Evolutionary conservation across 2,888 invertebrate species (phyloP), one percentile per base, ranked within the genome.

Genomic region (Pollenia angustigena): DNA sequence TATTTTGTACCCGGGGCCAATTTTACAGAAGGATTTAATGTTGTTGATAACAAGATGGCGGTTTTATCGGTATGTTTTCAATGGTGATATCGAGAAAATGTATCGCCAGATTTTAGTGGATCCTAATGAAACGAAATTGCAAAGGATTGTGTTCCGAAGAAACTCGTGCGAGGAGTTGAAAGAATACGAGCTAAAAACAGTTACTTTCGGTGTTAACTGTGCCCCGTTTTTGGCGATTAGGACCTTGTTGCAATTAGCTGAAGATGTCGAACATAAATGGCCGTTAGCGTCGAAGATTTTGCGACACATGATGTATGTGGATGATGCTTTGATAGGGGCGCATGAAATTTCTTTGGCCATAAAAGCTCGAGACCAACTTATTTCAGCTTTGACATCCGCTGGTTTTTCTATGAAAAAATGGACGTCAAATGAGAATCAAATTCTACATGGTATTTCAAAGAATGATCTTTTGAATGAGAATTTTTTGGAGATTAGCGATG

Each of bases 81-180:
- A 87, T 58, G 85, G 82, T 1, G 88, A 89, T 32, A 85, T 89
- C 11, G 76, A 86, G n/a, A 88, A 89, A 11, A 88, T 88, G 85
- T 88, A 87, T 50, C 85, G 88, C 3, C 87, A 89, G n/a, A 86
- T 89, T 7, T 60, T 60, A 23, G 74, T 88, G 4, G 44, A 81
- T 1, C 69, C 79, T 0, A 8, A 40, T 12, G 78, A 89, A n/a
- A 75, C 74, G 9, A 60, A 76, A n/a, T 87, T 81, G 56, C 87
- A 88, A 44, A 62, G 88, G 1, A 85, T 89, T 7, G 11, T 88
- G 1, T 88, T 81, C 60, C 62, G 87, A 11, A 48, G 23, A 7
- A 44, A 48, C 7, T 56, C 64, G 0, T 7, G 68, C 6, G 9
- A 42, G 0, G 62, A 40, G 0, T 12, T 87, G 1, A 56, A 83